A percentile compares a stretch with the other conserved stretches of the same genome.
phyloP scores from a whole-genome alignment of 2,113 vertebrate genomes.

The Falco punctatus region DNA sequence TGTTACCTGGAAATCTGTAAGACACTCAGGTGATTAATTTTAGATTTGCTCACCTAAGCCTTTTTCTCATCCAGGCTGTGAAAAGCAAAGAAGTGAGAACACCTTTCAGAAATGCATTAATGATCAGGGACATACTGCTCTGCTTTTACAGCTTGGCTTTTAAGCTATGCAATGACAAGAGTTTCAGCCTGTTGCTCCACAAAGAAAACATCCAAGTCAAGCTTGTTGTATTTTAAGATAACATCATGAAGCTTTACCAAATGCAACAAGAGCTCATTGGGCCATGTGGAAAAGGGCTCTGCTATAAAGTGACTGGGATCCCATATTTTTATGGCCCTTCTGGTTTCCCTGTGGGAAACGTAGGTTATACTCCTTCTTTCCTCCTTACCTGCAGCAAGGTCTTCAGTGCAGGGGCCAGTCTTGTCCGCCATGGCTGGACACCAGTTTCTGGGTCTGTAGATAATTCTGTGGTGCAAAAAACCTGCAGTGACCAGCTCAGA shows the following conservation, averaged over 20 bases:
- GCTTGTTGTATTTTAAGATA: not conserved
- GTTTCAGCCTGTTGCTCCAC: not conserved
- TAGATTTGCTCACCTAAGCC: constrained; percentile 41
- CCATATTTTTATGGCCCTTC: not conserved
- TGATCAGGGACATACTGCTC: not conserved
- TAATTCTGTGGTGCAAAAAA: not conserved
- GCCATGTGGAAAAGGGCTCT: not conserved
- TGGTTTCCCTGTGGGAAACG: not conserved
- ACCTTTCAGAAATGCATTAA: constrained; percentile 8
- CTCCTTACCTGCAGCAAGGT: not conserved
- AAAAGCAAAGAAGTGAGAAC: constrained; percentile 15
- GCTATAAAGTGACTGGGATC: not conserved
- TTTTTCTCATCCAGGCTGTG: not conserved
- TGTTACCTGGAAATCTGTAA: constrained; percentile 9
- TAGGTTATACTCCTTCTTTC: not conserved
- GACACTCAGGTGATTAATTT: constrained; percentile 33
- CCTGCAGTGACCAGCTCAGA: not conserved
- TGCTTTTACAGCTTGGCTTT: constrained; percentile 14
- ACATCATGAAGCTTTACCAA: not conserved
- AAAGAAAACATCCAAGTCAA: not conserved
- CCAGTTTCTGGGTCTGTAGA: not conserved
- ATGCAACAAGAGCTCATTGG: not conserved
- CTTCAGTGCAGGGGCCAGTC: not conserved
- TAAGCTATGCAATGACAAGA: not conserved
- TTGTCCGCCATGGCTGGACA: not conserved